These are phyloP conservation scores for Philhelius pedissequus DNA, from an alignment of 2,888 invertebrate genomes.

Conservation along the genomic window DNA sequence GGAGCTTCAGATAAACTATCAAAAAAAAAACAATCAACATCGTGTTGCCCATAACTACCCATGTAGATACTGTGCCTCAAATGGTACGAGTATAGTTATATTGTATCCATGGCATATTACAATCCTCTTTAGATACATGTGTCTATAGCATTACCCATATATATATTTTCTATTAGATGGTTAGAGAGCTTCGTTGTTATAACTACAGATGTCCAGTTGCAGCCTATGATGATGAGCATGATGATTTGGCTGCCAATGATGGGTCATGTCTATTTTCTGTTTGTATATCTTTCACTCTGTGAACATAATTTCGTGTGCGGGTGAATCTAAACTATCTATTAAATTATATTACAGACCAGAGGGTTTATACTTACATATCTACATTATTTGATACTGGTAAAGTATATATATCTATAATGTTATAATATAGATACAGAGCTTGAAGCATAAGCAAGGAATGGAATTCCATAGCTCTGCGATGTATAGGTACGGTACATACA, in stretches of 20 bases:
- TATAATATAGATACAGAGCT: neutral
- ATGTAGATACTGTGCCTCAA: neutral
- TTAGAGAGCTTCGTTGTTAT: constrained; percentile 20
- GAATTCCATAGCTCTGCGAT: constrained; percentile 16
- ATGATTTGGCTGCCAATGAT: constrained; percentile 58
- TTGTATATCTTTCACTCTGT: neutral
- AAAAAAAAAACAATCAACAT: neutral
- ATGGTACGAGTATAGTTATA: neutral
- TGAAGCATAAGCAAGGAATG: constrained; percentile 32
- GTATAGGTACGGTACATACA: no score
- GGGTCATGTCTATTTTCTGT: constrained; percentile 50
- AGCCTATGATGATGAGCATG: constrained; percentile 28
- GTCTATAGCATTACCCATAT: neutral
- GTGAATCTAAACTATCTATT: constrained; percentile 60
- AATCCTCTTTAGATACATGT: neutral
- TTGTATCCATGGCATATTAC: neutral
- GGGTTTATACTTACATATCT: neutral
- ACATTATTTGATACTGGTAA: no score
- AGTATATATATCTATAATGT: no score
- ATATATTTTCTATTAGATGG: constrained; percentile 9
- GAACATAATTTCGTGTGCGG: constrained; percentile 44
- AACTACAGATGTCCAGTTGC: constrained; percentile 27
- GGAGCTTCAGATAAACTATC: constrained; percentile 19
- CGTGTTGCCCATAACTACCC: constrained; percentile 2
- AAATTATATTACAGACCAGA: constrained; percentile 48